A percentile compares a stretch with the other conserved stretches of the same genome.
These are phyloP conservation scores for Laticauda colubrina DNA, from an alignment of 2,113 vertebrate genomes.

Conservation along the genomic window DNA sequence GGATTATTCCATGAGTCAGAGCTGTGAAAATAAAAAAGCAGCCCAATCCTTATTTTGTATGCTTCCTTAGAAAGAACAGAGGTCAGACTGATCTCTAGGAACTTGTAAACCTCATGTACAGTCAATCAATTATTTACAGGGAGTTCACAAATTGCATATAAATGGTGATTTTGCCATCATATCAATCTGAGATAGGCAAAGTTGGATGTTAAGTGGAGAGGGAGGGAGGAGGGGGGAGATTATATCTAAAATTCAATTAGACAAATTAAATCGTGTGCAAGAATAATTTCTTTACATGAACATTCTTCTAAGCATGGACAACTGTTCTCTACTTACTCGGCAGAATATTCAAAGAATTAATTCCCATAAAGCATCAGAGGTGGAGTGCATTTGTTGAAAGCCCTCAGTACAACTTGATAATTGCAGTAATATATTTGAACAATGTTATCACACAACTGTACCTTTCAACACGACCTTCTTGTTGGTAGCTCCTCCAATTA, in stretches of 20 bases:
- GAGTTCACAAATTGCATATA: neutral
- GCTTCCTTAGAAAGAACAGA: neutral
- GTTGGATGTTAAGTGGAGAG: neutral
- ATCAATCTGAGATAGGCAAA: neutral
- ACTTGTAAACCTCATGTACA: neutral
- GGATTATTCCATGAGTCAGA: constrained; percentile 84
- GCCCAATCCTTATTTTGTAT: neutral
- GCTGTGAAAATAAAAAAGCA: constrained; percentile 55
- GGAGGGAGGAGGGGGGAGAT: neutral
- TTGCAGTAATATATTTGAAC: neutral
- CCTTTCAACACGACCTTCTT: neutral
- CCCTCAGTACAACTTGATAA: neutral
- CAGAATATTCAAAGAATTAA: too few relatives aligned
- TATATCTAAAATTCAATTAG: neutral
- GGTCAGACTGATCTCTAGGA: neutral
- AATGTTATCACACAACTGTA: neutral
- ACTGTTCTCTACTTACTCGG: neutral
- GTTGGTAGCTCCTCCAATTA: neutral
- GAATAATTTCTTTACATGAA: neutral
- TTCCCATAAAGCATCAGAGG: too few relatives aligned
- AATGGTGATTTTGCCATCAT: neutral
- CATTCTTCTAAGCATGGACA: neutral
- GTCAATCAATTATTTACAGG: too few relatives aligned
- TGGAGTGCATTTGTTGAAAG: neutral
- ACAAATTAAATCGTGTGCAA: neutral